Conservation (phyloP, 2,113 vertebrate species). For the Lepisosteus oculatus region DNA sequence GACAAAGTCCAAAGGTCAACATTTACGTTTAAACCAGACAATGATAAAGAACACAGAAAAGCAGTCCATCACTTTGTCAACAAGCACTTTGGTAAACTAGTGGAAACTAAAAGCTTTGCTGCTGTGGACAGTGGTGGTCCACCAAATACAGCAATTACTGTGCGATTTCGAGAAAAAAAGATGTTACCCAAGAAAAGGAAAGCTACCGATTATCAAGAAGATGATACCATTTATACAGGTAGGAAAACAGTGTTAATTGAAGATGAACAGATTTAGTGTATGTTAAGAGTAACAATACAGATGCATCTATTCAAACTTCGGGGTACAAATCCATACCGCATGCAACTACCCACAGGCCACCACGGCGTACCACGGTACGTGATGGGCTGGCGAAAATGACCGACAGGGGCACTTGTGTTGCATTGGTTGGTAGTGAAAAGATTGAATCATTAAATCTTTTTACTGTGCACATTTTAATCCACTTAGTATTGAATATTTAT, state of each 20-base stretch:
- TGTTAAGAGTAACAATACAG: not conserved
- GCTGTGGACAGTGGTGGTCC: constrained; percentile 26
- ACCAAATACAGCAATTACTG: constrained; percentile 66
- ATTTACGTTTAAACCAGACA: constrained; percentile 79
- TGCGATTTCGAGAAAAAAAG: constrained; percentile 76
- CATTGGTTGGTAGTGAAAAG: too few relatives aligned
- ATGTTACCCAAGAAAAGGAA: constrained; percentile 66
- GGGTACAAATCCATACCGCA: not conserved
- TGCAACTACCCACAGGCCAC: too few relatives aligned
- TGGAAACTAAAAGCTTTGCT: constrained; percentile 88
- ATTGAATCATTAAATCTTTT: too few relatives aligned
- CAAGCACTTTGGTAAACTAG: constrained; percentile 81
- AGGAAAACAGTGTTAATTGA: constrained; percentile 10
- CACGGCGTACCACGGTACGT: too few relatives aligned
- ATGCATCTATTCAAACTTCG: not conserved
- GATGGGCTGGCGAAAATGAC: too few relatives aligned
- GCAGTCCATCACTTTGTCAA: constrained; percentile 86
- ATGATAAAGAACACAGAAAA: constrained; percentile 80
- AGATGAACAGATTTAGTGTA: not conserved
- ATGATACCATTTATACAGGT: constrained; percentile 79
- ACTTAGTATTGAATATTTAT: too few relatives aligned
- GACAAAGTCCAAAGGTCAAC: constrained; percentile 77
- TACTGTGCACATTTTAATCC: too few relatives aligned
- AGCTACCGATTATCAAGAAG: constrained; percentile 50
- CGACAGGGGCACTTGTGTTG: too few relatives aligned